phyloP scores from a whole-genome alignment of 2,113 vertebrate genomes.

The Sorex fumeus region DNA sequence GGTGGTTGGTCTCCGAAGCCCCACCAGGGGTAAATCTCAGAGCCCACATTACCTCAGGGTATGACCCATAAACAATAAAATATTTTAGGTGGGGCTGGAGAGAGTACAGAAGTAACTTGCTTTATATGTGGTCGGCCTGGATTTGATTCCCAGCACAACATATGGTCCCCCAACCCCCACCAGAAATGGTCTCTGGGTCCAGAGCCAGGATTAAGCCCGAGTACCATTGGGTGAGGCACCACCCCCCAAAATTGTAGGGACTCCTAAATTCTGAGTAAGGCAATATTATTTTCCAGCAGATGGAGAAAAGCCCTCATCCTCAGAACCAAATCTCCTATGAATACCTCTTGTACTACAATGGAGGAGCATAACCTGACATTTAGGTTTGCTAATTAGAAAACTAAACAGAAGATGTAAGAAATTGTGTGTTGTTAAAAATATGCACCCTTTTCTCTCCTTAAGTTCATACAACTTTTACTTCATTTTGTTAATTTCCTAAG shows the following conservation, averaged over 20 bases:
- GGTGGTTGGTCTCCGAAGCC: too few species aligned
- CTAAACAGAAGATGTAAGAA: conserved; percentile 53
- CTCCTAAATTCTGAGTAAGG: conserved; percentile 63
- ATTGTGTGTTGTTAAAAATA: conserved; percentile 51
- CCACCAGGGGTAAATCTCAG: too few species aligned
- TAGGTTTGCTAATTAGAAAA: conserved; percentile 50
- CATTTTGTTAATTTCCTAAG: conserved; percentile 66
- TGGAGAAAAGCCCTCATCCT: conserved; percentile 35
- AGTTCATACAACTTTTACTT: conserved; percentile 41
- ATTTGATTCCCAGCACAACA: too few species aligned
- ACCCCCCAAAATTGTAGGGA: neutral
- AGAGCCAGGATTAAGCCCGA: too few species aligned
- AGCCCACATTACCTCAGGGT: too few species aligned
- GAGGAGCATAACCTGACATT: conserved; percentile 25
- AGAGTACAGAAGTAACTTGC: too few species aligned
- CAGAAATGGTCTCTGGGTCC: too few species aligned
- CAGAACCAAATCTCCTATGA: conserved; percentile 3
- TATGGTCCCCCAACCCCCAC: too few species aligned
- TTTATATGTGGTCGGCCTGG: too few species aligned
- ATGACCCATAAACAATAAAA: too few species aligned
- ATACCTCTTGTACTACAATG: neutral
- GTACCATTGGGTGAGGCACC: too few species aligned
- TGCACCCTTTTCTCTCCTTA: neutral
- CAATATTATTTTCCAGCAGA: conserved; percentile 1
- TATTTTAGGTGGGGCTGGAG: too few species aligned